phyloP scores from a whole-genome alignment of 2,113 vertebrate genomes.

The Amphiprion ocellaris region DNA sequence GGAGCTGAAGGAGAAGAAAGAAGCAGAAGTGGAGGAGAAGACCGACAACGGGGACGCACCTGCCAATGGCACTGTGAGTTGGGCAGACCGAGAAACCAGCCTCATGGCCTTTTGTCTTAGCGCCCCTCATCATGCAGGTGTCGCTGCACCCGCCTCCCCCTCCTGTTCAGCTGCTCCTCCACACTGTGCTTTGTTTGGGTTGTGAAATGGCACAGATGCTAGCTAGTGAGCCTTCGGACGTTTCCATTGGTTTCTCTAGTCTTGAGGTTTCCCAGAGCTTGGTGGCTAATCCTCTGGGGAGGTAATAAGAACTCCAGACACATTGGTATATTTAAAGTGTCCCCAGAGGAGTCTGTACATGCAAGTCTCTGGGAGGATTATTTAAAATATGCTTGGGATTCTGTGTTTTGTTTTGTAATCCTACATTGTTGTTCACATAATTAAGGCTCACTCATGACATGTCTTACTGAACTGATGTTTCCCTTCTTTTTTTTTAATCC shows the following conservation, averaged over 20 bases:
- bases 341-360: constrained; percentile 31
- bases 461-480: constrained; percentile 12
- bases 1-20: constrained; percentile 90
- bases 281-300: constrained; percentile 60
- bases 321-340: constrained; percentile 1
- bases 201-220: constrained; percentile 84
- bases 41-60: constrained; percentile 83
- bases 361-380: constrained; percentile 27
- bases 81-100: constrained; percentile 39
- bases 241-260: constrained; percentile 44
- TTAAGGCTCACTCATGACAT: not conserved
- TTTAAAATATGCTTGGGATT: constrained; percentile 28
- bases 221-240: constrained; percentile 42
- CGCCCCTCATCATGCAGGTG: constrained; percentile 82
- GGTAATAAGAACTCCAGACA: constrained; percentile 27
- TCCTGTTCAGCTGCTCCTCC: constrained; percentile 67
- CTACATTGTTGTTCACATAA: not conserved
- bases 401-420: not conserved
- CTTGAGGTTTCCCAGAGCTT: constrained; percentile 47
- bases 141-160: constrained; percentile 70
- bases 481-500: constrained; percentile 1
- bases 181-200: constrained; percentile 82
- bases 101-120: constrained; percentile 84
- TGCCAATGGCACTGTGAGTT: constrained; percentile 88
- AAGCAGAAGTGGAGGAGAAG: constrained; percentile 80